Base-by-base conservation (phyloP, 2,797 vertebrate genomes). In the Ficedula albicollis region DNA sequence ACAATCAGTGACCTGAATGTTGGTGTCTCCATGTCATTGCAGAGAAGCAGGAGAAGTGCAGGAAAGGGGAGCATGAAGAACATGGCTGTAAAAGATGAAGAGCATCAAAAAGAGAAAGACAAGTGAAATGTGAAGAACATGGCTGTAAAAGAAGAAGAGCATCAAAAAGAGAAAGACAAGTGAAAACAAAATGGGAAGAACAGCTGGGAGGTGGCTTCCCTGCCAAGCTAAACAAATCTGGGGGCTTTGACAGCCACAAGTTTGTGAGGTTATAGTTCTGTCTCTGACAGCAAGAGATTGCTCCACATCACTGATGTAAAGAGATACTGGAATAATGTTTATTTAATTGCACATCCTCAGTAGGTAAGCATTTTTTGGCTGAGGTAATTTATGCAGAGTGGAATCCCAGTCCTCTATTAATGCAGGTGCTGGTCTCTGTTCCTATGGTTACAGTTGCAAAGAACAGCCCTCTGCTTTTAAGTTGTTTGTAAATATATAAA, bases 401-500 rank as follows among this genome's bases (percentile, higher is more conserved):
- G 89, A 89, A 95, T 90, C 89, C 74, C 82, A 74, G 73, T 39
- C 84, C 36, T 39, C 54, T 87, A 16, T 79, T 87, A 90, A 86
- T 70, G 62, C 56, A 74, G 59, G n/a, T 91, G 63, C 87, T 91
- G 32, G 23, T 84, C 84, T 70, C 78, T 73, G 91, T 93, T 96
- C 82, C 94, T 82, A 58, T 92, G 87, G 91, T 90, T 93, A 93
- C 87, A 82, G 46, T 39, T 74, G 55, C 85, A 93, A 70, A 93
- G 63, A 52, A 70, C 56, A 94, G 41, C 51, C 36, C 34, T 92
- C 74, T 32, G 30, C 55, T 87, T 95, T 84, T 63, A 92, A 88
- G 58, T 69, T 95, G 66, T 91, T 94, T 77, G 44, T 91, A 88
- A 88, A 89, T 76, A 49, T 60, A 91, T 48, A 59, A 76, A 90